phyloP scores from a whole-genome alignment of 2,888 invertebrate species.

The Axea sp. region DNA sequence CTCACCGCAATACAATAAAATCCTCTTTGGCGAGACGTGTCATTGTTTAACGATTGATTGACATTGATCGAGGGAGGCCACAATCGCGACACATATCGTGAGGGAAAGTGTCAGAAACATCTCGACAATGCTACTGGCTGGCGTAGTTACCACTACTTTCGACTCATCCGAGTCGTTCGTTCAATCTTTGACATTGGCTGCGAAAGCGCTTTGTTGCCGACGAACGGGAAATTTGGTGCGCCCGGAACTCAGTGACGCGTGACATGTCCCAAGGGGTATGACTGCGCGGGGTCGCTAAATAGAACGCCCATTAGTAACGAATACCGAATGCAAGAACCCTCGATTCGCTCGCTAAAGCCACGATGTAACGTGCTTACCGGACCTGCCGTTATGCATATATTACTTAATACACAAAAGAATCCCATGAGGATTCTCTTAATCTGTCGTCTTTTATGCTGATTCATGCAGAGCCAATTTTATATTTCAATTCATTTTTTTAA shows the following conservation, averaged over 20 bases:
- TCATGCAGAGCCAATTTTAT: slow-evolving; percentile 55
- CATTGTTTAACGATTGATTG: slow-evolving; percentile 78
- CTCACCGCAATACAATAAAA: slow-evolving; percentile 58
- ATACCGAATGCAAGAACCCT: slow-evolving; percentile 67
- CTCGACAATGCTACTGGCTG: slow-evolving; percentile 49
- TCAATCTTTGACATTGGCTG: slow-evolving; percentile 59
- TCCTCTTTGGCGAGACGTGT: slow-evolving; percentile 64
- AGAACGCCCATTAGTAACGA: slow-evolving; percentile 77
- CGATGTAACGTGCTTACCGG: slow-evolving; percentile 42
- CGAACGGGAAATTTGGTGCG: slow-evolving; percentile 52
- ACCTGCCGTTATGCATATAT: slow-evolving; percentile 55
- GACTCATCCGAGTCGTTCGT: slow-evolving; percentile 25
- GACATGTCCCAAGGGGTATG: slow-evolving; percentile 72
- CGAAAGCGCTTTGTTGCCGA: slow-evolving; percentile 52
- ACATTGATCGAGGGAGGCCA: slow-evolving; percentile 75
- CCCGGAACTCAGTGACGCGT: slow-evolving; percentile 68
- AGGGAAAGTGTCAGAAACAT: slow-evolving; percentile 63
- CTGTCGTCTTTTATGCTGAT: slow-evolving; percentile 53
- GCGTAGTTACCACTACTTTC: slow-evolving; percentile 24
- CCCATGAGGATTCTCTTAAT: slow-evolving; percentile 52
- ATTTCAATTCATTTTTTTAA: slow-evolving; percentile 43
- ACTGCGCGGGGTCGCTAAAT: slow-evolving; percentile 72
- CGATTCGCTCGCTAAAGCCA: slow-evolving; percentile 24
- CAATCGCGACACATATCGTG: slow-evolving; percentile 56
- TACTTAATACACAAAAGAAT: slow-evolving; percentile 55